Percentiles rank a stretch among this genome's conserved stretches.
These are phyloP conservation scores for Nematolebias whitei DNA, from an alignment of 2,113 vertebrate genomes.

Conservation along the genomic window DNA sequence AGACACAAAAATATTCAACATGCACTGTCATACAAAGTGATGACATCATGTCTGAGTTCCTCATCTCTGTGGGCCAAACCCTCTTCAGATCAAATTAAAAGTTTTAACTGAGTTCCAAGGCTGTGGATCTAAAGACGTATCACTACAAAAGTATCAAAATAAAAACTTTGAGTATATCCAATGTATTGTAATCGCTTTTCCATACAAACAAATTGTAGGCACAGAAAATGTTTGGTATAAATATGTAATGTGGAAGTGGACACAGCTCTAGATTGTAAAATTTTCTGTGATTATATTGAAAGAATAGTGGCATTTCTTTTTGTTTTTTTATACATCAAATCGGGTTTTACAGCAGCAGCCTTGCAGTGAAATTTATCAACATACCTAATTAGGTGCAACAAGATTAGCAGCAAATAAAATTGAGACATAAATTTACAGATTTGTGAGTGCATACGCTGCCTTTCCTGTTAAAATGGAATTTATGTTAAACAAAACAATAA, in stretches of 20 bases:
- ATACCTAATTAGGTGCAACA: background rate
- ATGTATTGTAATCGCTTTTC: background rate
- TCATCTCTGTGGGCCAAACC: too few relatives aligned
- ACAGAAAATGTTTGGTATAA: background rate
- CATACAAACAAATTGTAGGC: background rate
- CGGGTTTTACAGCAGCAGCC: background rate
- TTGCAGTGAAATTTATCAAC: background rate
- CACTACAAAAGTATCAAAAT: too few relatives aligned
- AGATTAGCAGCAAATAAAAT: constrained; percentile 6
- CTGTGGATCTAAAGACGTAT: too few relatives aligned
- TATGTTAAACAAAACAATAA: background rate
- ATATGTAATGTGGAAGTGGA: background rate
- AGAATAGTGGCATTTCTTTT: background rate
- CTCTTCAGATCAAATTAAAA: too few relatives aligned
- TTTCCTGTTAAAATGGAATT: constrained; percentile 2
- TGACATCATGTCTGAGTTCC: too few relatives aligned
- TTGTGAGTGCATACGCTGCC: background rate
- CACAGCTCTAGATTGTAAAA: background rate
- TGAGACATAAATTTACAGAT: background rate
- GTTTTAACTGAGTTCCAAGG: too few relatives aligned
- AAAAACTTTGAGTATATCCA: background rate
- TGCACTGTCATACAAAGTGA: too few relatives aligned
- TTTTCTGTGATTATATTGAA: background rate
- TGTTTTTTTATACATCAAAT: background rate
- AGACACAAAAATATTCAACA: too few relatives aligned